Conservation (phyloP, 2,797 vertebrate genomes). For the Hoplostethus mediterraneus region DNA sequence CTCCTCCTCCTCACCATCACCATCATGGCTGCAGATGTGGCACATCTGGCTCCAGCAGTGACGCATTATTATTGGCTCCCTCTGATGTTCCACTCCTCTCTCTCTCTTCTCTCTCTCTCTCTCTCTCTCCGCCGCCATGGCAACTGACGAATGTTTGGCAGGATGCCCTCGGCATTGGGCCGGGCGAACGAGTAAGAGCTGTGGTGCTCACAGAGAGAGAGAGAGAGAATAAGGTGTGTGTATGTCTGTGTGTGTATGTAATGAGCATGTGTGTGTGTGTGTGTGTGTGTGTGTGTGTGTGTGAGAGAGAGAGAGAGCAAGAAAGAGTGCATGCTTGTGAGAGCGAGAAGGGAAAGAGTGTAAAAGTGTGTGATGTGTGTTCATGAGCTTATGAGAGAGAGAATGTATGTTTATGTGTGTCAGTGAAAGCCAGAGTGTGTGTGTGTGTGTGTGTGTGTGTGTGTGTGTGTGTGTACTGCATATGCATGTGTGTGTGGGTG, state of each 20-base stretch:
- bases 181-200: constrained; percentile 42
- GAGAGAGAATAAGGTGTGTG: not conserved
- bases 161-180: constrained; percentile 72
- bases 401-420: constrained; percentile 1
- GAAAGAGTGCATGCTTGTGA: constrained; percentile 6
- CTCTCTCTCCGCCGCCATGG: constrained; percentile 85
- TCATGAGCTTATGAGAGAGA: not conserved
- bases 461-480: not conserved
- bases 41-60: constrained; percentile 88
- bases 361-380: not conserved
- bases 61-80: constrained; percentile 76
- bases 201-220: not conserved
- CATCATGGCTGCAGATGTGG: constrained; percentile 81
- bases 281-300: not conserved
- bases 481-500: not conserved
- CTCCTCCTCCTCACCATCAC: constrained; percentile 54
- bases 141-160: constrained; percentile 93
- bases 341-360: constrained; percentile 3
- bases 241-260: not conserved
- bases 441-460: not conserved
- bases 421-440: constrained; percentile 7
- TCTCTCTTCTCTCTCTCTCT: constrained; percentile 1
- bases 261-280: constrained; percentile 13
- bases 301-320: not conserved
- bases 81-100: constrained; percentile 75